Evolutionary conservation across 2,888 invertebrate genomes (phyloP).

Genomic region (Heliothis peltigera): DNA sequence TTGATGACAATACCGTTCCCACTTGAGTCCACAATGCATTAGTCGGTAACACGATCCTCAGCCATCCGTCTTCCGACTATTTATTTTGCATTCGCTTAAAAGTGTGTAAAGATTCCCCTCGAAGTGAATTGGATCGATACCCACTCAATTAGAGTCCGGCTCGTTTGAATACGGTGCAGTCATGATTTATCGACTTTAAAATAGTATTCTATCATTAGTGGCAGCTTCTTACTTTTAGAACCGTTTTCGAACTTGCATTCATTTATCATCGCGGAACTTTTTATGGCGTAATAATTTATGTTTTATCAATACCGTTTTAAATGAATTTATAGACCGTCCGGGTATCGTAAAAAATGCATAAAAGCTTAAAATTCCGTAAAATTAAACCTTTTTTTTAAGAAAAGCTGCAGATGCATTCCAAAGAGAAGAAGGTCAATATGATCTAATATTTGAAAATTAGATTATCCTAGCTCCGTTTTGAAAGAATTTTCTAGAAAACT

Average conservation of each 20-base stretch:
- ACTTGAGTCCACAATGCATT: constrained; percentile 58
- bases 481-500: not conserved
- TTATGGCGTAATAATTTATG: constrained; percentile 32
- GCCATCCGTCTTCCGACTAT: constrained; percentile 56
- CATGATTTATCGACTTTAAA: constrained; percentile 53
- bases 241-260: constrained; percentile 30
- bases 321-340: not conserved
- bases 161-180: constrained; percentile 35
- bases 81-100: constrained; percentile 59
- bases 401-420: too few species aligned
- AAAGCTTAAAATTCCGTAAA: too few species aligned
- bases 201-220: constrained; percentile 52
- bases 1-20: constrained; percentile 43
- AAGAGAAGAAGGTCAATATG: too few species aligned
- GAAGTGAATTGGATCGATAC: constrained; percentile 45
- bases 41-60: constrained; percentile 59
- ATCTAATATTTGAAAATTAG: not conserved
- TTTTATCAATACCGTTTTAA: constrained; percentile 25
- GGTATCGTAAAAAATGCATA: not conserved
- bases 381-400: too few species aligned
- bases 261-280: constrained; percentile 44
- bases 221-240: constrained; percentile 43
- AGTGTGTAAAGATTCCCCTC: constrained; percentile 40
- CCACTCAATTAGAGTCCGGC: constrained; percentile 42
- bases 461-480: not conserved